Evolutionary conservation across 1,140 invertebrate species (phyloP), one percentile per base, ranked within the genome.

Genomic region (Scaptomyza graminum): DNA sequence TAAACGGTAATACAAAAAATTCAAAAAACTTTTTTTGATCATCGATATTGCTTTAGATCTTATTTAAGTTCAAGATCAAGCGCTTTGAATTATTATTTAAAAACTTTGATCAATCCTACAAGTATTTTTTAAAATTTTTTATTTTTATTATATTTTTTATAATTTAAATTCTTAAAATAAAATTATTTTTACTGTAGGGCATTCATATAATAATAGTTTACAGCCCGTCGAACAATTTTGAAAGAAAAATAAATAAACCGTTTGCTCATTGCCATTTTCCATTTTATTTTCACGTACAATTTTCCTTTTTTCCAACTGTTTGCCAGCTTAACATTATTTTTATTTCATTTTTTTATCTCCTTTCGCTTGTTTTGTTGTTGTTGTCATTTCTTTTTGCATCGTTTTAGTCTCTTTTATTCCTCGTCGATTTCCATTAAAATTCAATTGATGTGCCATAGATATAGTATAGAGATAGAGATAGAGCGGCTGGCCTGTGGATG

Each of bases 351-450:
- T n/a, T n/a, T 51, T 47, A 44, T 15, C 12, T 52, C 37, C 54
- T 61, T 61, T 54, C 59, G 7, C 13, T 54, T 8, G 6, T 28
- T 39, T 37, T 47, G 55, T 34, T 54, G 49, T 37, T 47, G 31
- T 61, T 61, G 60, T 61, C 47, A 74, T 75, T 87, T 49, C 64
- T 88, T 76, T 84, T 87, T 83, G 67, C 71, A 87, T 65, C 83
- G 57, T 82, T 88, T 88, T 88, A 83, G 76, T 88, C 83, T 83
- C 84, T 88, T 88, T 88, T 88, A 88, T 88, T 89, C 83, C 79
- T 88, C 79, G 83, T 88, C 83, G 83, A 88, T 88, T 88, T 88
- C 83, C 79, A 88, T 88, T 88, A 88, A 88, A 88, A 88, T 88
- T 88, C 83, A 88, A 88, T 88, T 88, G 83, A 88, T 83, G 72